Percentiles rank a stretch among this genome's conserved stretches.
Conservation (phyloP, 2,113 vertebrate genomes). For the Sula dactylatra region DNA sequence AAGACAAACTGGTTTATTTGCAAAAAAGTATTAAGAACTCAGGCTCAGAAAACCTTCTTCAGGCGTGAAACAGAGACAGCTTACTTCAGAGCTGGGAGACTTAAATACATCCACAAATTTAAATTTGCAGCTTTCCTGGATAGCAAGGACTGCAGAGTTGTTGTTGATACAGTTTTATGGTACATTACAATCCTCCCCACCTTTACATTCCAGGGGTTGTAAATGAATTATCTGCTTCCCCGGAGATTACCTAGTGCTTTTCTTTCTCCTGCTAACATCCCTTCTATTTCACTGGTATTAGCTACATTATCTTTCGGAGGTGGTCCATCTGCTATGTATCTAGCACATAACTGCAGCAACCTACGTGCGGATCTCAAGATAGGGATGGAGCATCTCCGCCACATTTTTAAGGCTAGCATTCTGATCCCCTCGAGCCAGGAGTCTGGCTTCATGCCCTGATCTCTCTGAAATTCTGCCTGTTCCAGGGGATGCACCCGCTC, state of each 20-base stretch:
- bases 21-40: not conserved
- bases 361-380: not conserved
- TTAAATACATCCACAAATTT: not conserved
- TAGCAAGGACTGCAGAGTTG: not conserved
- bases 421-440: not conserved
- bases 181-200: not conserved
- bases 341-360: fast-evolving
- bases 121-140: not conserved
- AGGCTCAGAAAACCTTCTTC: not conserved
- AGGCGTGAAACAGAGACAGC: not conserved
- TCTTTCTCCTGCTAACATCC: not conserved
- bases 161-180: not conserved
- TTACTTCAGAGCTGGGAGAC: not conserved
- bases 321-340: not conserved
- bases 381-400: fast-evolving
- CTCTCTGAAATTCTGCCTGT: not conserved
- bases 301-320: not conserved
- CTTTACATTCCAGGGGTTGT: not conserved
- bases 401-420: not conserved
- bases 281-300: not conserved
- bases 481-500: not conserved
- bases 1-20: not conserved
- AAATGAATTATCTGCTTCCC: not conserved
- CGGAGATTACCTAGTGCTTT: not conserved
- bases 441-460: not conserved